A percentile compares a stretch with the other conserved stretches of the same genome.
These are phyloP conservation scores for Paraescarpia echinospica DNA, from an alignment of 1,140 invertebrate species.

Conservation along the genomic window DNA sequence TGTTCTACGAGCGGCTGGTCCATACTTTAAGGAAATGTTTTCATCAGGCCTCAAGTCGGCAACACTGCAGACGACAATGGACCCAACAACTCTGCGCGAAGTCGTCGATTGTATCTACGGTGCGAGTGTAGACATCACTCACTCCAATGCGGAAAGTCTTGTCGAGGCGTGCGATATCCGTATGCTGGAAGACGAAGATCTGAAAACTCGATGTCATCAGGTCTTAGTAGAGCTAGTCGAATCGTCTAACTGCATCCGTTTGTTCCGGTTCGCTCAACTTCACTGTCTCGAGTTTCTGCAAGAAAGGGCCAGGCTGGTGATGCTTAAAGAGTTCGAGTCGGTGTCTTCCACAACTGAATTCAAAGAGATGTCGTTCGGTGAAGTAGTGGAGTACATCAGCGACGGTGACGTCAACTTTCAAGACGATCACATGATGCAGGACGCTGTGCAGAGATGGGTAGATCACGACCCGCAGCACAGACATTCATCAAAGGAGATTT, in stretches of 20 bases:
- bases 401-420: not conserved
- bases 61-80: not conserved
- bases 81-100: not conserved
- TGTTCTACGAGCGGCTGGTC: slow-evolving; percentile 27
- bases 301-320: not conserved
- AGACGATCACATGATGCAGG: not conserved
- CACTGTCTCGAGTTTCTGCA: not conserved
- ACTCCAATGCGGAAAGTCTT: not conserved
- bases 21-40: slow-evolving; percentile 33
- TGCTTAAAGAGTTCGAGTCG: slow-evolving; percentile 2
- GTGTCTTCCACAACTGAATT: not conserved
- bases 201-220: not conserved
- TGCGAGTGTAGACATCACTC: not conserved
- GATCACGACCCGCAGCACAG: not conserved
- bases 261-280: slow-evolving; percentile 15
- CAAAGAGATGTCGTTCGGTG: not conserved
- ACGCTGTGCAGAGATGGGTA: not conserved
- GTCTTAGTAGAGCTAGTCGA: not conserved
- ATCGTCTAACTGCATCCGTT: slow-evolving; percentile 17
- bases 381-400: slow-evolving; percentile 7
- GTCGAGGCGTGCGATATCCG: slow-evolving; percentile 6
- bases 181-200: not conserved
- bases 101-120: slow-evolving; percentile 11
- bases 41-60: not conserved
- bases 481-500: not conserved